phyloP scores from a whole-genome alignment of 1,140 invertebrate genomes.

The Ceratosolen solmsi region DNA sequence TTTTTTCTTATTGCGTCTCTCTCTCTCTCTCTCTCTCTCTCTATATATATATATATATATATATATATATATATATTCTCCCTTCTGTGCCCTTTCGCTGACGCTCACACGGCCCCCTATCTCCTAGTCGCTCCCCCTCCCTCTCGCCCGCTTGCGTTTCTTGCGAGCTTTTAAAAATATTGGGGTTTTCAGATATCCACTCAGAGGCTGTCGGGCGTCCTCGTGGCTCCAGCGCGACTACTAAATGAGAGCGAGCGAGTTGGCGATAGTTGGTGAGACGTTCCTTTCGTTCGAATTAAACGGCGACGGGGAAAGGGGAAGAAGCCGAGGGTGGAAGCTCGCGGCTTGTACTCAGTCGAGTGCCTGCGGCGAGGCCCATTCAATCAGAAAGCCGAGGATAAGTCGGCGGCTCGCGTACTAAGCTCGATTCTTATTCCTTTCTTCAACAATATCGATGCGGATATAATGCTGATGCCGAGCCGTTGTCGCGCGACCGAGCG shows the following conservation, averaged over 20 bases:
- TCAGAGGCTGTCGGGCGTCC: constrained; percentile 4
- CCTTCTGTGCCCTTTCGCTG: constrained; percentile 44
- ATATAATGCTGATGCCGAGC: constrained; percentile 29
- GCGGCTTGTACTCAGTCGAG: constrained; percentile 48
- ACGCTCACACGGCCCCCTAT: constrained; percentile 51
- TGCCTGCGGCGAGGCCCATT: constrained; percentile 70
- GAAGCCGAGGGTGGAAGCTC: constrained; percentile 19
- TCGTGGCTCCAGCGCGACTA: neutral
- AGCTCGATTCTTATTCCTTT: constrained; percentile 44
- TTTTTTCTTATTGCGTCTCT: constrained; percentile 18
- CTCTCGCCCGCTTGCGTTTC: constrained; percentile 54
- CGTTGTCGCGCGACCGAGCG: neutral
- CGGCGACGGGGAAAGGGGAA: constrained; percentile 22
- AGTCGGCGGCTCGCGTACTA: constrained; percentile 8
- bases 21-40: constrained; percentile 48
- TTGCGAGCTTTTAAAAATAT: constrained; percentile 73
- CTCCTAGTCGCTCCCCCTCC: constrained; percentile 46
- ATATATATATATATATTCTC: no score
- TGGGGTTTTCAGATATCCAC: constrained; percentile 71
- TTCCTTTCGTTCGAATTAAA: no score
- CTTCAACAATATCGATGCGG: constrained; percentile 40
- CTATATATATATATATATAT: no score
- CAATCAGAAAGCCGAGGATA: constrained; percentile 66
- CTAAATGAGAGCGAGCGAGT: neutral
- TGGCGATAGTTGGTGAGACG: constrained; percentile 8